Evolutionary conservation across 2,113 vertebrate genomes (phyloP).

Genomic region (Sturnus vulgaris): DNA sequence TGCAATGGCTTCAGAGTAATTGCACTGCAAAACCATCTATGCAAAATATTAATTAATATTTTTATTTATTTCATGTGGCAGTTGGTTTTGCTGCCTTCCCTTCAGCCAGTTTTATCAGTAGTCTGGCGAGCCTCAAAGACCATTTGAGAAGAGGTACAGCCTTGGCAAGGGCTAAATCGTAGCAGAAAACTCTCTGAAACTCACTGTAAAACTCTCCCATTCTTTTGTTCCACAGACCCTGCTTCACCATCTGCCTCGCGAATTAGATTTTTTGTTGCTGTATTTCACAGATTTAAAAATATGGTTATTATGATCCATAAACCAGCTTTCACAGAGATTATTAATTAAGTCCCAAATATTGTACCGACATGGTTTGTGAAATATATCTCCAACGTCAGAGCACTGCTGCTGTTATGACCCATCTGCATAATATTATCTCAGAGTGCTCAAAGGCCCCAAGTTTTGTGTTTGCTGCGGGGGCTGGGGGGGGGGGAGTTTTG

Average conservation of each 20-base stretch:
- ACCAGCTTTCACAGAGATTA: constrained; percentile 69
- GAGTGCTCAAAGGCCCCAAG: not conserved
- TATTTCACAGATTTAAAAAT: constrained; percentile 75
- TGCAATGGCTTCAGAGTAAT: not conserved
- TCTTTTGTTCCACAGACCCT: constrained; percentile 65
- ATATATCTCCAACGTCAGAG: constrained; percentile 38
- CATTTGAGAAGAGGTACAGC: constrained; percentile 43
- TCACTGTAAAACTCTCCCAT: constrained; percentile 68
- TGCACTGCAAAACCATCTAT: not conserved
- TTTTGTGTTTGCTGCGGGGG: not conserved
- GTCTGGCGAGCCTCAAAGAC: constrained; percentile 54
- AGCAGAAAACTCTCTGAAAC: constrained; percentile 60
- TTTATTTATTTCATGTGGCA: constrained; percentile 51
- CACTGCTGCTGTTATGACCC: constrained; percentile 12
- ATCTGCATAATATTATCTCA: constrained; percentile 40
- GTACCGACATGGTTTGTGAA: constrained; percentile 54
- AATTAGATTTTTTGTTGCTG: constrained; percentile 68
- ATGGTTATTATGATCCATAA: constrained; percentile 72
- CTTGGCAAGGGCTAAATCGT: constrained; percentile 59
- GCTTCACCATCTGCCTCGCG: constrained; percentile 68
- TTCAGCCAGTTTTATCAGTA: constrained; percentile 35
- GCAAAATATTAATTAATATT: constrained; percentile 19
- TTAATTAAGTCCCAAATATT: constrained; percentile 80
- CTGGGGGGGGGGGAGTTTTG: not conserved
- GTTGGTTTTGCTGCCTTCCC: constrained; percentile 15